Percentiles rank a stretch among this genome's conserved stretches.
Evolutionary conservation across 2,113 vertebrate genomes (phyloP).

Genomic region (Garra rufa): DNA sequence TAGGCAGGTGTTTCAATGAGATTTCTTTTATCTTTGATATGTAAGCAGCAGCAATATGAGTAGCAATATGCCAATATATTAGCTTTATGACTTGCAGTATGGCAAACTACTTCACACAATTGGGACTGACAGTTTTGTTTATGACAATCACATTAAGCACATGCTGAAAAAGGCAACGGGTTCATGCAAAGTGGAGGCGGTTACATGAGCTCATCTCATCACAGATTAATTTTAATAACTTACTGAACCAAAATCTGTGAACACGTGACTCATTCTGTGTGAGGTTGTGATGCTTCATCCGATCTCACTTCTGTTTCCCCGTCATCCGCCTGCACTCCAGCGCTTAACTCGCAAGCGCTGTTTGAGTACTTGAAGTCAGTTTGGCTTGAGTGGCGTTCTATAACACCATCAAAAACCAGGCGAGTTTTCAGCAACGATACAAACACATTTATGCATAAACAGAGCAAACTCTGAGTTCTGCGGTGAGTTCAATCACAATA

Average conservation of each 20-base stretch:
- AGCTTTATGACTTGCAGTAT: not conserved
- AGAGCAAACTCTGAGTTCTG: not conserved
- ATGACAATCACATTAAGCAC: not conserved
- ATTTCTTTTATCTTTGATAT: not conserved
- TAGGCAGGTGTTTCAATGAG: no score
- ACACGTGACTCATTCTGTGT: not conserved
- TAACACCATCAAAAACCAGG: not conserved
- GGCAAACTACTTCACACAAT: not conserved
- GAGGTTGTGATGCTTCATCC: not conserved
- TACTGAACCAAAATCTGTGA: not conserved
- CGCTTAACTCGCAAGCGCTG: not conserved
- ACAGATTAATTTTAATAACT: not conserved
- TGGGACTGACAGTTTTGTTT: not conserved
- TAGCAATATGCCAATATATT: not conserved
- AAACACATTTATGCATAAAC: not conserved
- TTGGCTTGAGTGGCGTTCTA: not conserved
- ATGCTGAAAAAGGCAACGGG: not conserved
- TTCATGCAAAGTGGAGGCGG: not conserved
- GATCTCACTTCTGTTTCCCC: not conserved
- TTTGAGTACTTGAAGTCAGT: not conserved
- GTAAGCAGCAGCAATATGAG: not conserved
- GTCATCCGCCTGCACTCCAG: not conserved
- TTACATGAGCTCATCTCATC: not conserved
- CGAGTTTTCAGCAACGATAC: not conserved
- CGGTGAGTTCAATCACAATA: not conserved